Conservation (phyloP, 2,888 invertebrate species). For the Rotaria macrura region DNA sequence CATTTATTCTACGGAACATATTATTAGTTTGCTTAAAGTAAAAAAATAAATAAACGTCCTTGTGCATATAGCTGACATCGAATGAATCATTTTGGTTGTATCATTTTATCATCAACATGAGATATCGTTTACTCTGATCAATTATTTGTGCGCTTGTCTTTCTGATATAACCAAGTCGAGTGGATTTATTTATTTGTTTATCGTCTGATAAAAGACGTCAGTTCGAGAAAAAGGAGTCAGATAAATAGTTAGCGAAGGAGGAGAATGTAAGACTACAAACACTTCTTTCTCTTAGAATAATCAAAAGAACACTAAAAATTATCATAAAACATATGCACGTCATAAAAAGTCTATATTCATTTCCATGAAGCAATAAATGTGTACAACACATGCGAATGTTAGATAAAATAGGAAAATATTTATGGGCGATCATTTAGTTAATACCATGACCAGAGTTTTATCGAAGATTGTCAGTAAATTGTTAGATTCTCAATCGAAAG, state of each 20-base stretch:
- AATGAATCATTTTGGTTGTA: not conserved
- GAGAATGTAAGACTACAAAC: too few relatives aligned
- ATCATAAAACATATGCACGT: not conserved
- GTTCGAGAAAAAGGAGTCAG: not conserved
- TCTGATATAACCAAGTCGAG: not conserved
- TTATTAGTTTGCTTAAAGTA: not conserved
- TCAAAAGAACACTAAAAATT: not conserved
- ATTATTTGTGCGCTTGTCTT: not conserved
- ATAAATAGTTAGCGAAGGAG: too few relatives aligned
- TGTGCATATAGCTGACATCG: not conserved
- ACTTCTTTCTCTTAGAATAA: not conserved
- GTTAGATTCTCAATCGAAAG: not conserved
- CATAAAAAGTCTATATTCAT: not conserved
- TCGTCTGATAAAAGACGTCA: not conserved
- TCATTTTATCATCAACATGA: not conserved
- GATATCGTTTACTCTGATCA: not conserved
- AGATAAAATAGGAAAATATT: not conserved
- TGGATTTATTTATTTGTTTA: not conserved
- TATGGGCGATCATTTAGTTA: not conserved
- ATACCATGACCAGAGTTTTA: not conserved
- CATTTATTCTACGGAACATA: not conserved
- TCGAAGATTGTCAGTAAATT: not conserved
- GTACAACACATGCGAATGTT: not conserved
- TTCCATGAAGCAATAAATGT: not conserved
- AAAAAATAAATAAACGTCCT: not conserved